Evolutionary conservation across 2,888 invertebrate species (phyloP), one percentile per base, ranked within the genome.

Genomic region (Habroteleia sp.): DNA sequence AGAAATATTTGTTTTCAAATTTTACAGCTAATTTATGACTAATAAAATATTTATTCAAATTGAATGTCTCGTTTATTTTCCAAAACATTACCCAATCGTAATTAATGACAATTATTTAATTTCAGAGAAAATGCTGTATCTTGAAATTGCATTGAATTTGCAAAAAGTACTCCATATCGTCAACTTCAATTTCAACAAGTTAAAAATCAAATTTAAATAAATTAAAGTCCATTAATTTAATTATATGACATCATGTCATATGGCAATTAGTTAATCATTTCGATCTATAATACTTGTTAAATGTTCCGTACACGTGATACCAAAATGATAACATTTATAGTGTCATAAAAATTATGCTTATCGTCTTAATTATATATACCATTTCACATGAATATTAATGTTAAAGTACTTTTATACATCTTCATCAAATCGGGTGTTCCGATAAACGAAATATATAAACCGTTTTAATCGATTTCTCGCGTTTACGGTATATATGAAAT

Each of bases 281-380:
- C 17, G 6, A 41, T 41, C 37, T 41, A 3, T 17, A 33, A 13
- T 39, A 39, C 17, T n/a, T 13, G 60, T 39, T 48, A 48, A 29
- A 8, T 20, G 35, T 37, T 37, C 29, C 27, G 17, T n/a, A 11
- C 16, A 27, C 27, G 25, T 8, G 60, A 17, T 23, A 11, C 10
- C 10, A 6, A 11, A 41, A 27, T 41, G 39, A 62, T 62, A 62
- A 50, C 10, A 10, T 52, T 52, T 41, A 33, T 63, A 16, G 33
- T 50, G 33, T 27, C 33, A 7, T 63, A 50, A 42, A 63, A 48
- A 52, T 13, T 16, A 14, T 13, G 48, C 8, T 48, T 62, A 46
- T 48, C 37, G 7, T 6, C 14, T 29, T 13, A 56, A 37, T 37
- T 27, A 37, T 23, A 13, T 7, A 13, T 13, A 8, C 27, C 39